Conservation (phyloP, 1,140 invertebrate species). For the Thaumetopoea pityocampa region DNA sequence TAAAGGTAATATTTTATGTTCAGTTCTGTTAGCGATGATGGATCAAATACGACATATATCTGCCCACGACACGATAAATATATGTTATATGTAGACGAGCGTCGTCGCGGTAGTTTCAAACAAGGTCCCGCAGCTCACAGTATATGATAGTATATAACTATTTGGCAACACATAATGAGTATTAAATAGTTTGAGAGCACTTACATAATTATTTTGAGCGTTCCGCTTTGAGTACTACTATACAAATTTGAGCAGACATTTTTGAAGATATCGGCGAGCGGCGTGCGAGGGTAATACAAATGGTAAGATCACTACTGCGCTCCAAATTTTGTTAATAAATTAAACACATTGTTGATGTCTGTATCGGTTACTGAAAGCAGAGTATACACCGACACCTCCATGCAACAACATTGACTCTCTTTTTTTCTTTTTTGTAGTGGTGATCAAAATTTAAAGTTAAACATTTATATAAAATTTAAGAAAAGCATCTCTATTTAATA, state of each 20-base stretch:
- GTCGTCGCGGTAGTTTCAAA: conserved; percentile 3
- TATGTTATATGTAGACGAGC: background rate
- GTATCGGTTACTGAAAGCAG: too few relatives aligned
- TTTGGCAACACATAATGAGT: conserved; percentile 54
- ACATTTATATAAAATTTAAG: too few relatives aligned
- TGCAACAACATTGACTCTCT: too few relatives aligned
- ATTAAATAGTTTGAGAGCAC: conserved; percentile 37
- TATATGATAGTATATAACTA: conserved; percentile 24
- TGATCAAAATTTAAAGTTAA: too few relatives aligned
- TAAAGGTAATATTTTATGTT: too few relatives aligned
- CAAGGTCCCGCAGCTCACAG: conserved; percentile 2
- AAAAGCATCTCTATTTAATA: too few relatives aligned
- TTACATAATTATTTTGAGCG: conserved; percentile 8
- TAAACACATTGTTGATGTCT: too few relatives aligned
- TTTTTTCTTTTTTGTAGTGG: too few relatives aligned
- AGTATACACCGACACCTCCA: too few relatives aligned
- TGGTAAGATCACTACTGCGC: background rate
- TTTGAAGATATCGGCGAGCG: background rate
- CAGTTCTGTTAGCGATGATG: too few relatives aligned
- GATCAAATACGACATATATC: too few relatives aligned
- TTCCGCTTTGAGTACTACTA: conserved; percentile 4
- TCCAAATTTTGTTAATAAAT: background rate
- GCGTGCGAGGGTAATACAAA: background rate
- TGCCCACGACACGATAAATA: too few relatives aligned
- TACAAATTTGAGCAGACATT: conserved; percentile 8